phyloP scores from a whole-genome alignment of 2,888 invertebrate species.

The Temnothorax unifasciatus region DNA sequence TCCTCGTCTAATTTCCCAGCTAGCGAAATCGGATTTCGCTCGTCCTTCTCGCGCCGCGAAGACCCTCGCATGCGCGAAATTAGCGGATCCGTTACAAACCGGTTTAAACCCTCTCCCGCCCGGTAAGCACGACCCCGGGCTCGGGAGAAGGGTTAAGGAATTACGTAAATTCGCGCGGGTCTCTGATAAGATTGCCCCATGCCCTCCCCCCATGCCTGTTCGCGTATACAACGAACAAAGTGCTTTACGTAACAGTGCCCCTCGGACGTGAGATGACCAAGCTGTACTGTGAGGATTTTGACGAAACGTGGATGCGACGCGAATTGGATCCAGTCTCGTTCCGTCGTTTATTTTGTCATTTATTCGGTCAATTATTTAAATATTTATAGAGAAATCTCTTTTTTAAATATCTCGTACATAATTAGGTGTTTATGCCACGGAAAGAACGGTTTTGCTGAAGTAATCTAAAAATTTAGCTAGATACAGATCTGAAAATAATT shows the following conservation, averaged over 20 bases:
- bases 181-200: not conserved
- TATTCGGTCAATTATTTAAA: not conserved
- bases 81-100: constrained; percentile 55
- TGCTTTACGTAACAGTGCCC: not conserved
- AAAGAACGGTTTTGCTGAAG: no score
- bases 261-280: not conserved
- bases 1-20: constrained; percentile 52
- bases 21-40: constrained; percentile 46
- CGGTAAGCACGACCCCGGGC: not conserved
- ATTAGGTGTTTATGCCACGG: not conserved
- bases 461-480: no score
- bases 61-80: constrained; percentile 43
- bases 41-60: constrained; percentile 13
- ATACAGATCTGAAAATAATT: no score
- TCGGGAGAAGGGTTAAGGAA: constrained; percentile 25
- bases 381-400: not conserved
- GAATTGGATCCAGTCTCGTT: not conserved
- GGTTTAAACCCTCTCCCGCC: constrained; percentile 37
- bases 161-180: constrained; percentile 22
- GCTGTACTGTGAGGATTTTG: not conserved
- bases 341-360: no score
- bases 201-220: not conserved
- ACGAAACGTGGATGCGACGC: not conserved
- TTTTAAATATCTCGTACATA: not conserved
- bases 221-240: not conserved